A percentile compares a stretch with the other conserved stretches of the same genome.
These are phyloP conservation scores for Acrocephalus kingi DNA, from an alignment of 2,113 vertebrate genomes.

Conservation along the genomic window DNA sequence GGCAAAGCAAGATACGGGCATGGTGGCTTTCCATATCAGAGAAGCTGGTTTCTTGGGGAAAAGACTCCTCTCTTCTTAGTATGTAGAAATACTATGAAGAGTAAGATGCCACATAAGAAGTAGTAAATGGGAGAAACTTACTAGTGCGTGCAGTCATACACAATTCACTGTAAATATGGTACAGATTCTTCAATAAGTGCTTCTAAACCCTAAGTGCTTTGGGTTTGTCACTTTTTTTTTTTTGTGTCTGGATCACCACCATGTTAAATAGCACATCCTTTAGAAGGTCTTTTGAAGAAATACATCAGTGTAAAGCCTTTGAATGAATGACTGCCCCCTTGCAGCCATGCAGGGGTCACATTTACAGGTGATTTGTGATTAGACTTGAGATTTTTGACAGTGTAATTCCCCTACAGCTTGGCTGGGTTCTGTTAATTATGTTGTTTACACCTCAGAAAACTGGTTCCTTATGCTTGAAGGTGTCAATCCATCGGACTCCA, in stretches of 20 bases:
- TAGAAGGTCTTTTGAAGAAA: not conserved
- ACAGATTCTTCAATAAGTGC: not conserved
- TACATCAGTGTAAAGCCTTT: not conserved
- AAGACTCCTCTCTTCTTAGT: not conserved
- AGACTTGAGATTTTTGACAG: not conserved
- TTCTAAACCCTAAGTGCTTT: slow-evolving; percentile 62
- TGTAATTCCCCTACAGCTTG: not conserved
- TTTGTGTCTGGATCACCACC: not conserved
- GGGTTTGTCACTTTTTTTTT: not conserved
- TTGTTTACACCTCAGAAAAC: slow-evolving; percentile 1
- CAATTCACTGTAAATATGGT: not conserved
- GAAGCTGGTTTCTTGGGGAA: slow-evolving; percentile 32
- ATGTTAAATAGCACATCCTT: not conserved
- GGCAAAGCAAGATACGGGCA: not conserved
- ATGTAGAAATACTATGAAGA: not conserved
- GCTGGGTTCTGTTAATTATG: not conserved
- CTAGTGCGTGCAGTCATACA: not conserved
- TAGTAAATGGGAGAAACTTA: not conserved
- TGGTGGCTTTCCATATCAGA: not conserved
- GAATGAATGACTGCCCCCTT: not conserved
- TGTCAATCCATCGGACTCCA: not conserved
- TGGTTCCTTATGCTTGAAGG: not conserved
- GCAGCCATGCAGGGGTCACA: not conserved
- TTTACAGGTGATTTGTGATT: not conserved
- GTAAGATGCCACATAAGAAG: not conserved